Conservation (phyloP, 2,797 vertebrate species). For the Pseudochirops cupreus region DNA sequence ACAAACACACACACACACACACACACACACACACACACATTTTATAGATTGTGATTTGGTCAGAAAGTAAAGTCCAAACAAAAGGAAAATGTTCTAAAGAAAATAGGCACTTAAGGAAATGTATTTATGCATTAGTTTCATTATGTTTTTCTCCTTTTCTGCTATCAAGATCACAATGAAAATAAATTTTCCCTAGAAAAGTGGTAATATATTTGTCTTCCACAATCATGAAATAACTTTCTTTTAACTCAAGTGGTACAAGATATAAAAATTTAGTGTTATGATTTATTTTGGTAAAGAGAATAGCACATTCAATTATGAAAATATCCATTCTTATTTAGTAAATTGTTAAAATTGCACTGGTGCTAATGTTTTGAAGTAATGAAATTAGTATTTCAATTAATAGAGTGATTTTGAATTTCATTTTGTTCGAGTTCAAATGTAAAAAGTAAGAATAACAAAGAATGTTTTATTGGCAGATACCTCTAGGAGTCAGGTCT, state of each 20-base stretch:
- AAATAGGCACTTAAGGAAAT: slow-evolving; percentile 9
- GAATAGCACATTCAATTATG: slow-evolving; percentile 56
- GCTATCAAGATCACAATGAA: slow-evolving; percentile 34
- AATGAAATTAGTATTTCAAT: slow-evolving; percentile 44
- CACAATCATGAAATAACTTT: slow-evolving; percentile 33
- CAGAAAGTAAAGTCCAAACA: slow-evolving; percentile 40
- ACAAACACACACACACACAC: neutral
- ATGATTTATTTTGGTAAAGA: slow-evolving; percentile 44
- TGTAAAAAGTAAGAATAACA: slow-evolving; percentile 57
- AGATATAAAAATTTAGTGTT: slow-evolving; percentile 47
- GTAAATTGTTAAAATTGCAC: slow-evolving; percentile 55
- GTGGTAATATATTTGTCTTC: slow-evolving; percentile 26
- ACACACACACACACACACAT: neutral
- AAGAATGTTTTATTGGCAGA: slow-evolving; percentile 20
- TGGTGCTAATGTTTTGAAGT: slow-evolving; percentile 57
- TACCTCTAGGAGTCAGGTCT: neutral
- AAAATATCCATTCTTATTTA: slow-evolving; percentile 57
- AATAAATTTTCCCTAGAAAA: slow-evolving; percentile 51
- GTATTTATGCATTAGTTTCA: neutral
- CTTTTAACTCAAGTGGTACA: slow-evolving; percentile 19
- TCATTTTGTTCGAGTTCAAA: slow-evolving; percentile 39
- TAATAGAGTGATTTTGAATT: slow-evolving; percentile 52
- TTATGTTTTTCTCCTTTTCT: slow-evolving; percentile 37
- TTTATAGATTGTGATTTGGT: slow-evolving; percentile 14
- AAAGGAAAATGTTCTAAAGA: slow-evolving; percentile 38